Base-by-base conservation (phyloP, 2,797 vertebrate species). In the Megalops cyprinoides region DNA sequence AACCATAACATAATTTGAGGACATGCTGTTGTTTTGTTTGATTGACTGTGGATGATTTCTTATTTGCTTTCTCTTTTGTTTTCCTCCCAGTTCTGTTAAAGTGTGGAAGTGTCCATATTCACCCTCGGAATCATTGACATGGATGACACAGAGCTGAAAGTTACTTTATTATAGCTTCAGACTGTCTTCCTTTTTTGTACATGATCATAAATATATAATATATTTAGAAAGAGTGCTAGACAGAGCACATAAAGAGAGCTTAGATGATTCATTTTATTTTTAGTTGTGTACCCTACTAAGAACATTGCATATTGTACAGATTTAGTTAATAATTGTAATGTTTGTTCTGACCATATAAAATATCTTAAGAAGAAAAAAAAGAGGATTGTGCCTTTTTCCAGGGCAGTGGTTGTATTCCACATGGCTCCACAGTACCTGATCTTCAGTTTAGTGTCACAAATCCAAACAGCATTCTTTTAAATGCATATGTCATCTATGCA, bases 21-120 rank as follows among this genome's bases (percentile, higher is more conserved):
- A n/a, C n/a, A n/a, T n/a, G n/a, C n/a, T n/a, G n/a, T n/a, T n/a
- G n/a, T n/a, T 14, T 14, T 0, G 53, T 53, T 53, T 53, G 51
- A 10, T 15, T 53, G 51, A 53, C 18, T 53, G 2, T 14, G 18
- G 51, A 14, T 14, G 2, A 53, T 53, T 3, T 10, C 10, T 53
- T 8, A 14, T 31, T 78, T 67, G 80, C 10, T 62, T 39, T 44
- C n/a, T 48, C n/a, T 69, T 58, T 58, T 87, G 75, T 81, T 58
- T 20, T 81, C n/a, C 77, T 58, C 82, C 89, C 91, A 98, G 97
- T 97, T 98, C 94, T 98, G 94, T 87, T 98, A 94, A 97, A 86
- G 87, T 14, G 23, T 74, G 84, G 14, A 1, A 10, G 79, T 48
- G 3, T 51, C 82, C 67, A 25, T 80, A 84, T 85, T 74, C 82